These are phyloP conservation scores for Unio pictorum DNA, from an alignment of 2,888 invertebrate species.

Conservation along the genomic window DNA sequence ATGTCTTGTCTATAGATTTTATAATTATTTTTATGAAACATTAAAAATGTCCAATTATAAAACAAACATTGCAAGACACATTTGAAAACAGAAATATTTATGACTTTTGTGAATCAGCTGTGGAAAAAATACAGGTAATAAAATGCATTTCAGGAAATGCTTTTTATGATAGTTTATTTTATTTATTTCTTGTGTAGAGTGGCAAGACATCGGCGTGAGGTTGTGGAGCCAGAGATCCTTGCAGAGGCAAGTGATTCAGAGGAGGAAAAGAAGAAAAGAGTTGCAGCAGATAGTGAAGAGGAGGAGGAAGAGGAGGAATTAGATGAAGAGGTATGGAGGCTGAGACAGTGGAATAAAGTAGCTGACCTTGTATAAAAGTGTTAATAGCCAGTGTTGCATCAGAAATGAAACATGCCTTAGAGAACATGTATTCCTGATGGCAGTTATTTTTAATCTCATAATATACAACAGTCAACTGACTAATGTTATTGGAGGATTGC, in stretches of 20 bases:
- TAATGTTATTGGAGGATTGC: too few relatives aligned
- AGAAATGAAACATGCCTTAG: too few relatives aligned
- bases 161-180: neutral
- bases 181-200: conserved; percentile 45
- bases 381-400: too few relatives aligned
- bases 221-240: conserved; percentile 75
- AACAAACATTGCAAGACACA: too few relatives aligned
- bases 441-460: neutral
- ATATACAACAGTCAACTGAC: neutral
- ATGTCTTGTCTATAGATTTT: too few relatives aligned
- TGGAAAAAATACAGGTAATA: too few relatives aligned
- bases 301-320: conserved; percentile 65
- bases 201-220: conserved; percentile 61
- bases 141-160: neutral
- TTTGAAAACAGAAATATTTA: too few relatives aligned
- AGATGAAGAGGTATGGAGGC: conserved; percentile 65
- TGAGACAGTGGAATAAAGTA: neutral
- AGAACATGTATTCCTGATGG: neutral
- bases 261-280: conserved; percentile 41
- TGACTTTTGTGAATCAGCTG: too few relatives aligned
- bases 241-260: conserved; percentile 78
- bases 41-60: too few relatives aligned
- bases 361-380: too few relatives aligned
- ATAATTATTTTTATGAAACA: too few relatives aligned
- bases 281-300: conserved; percentile 56